Base-by-base conservation (phyloP, 1,140 invertebrate genomes). In the Trichomalopsis sarcophagae region DNA sequence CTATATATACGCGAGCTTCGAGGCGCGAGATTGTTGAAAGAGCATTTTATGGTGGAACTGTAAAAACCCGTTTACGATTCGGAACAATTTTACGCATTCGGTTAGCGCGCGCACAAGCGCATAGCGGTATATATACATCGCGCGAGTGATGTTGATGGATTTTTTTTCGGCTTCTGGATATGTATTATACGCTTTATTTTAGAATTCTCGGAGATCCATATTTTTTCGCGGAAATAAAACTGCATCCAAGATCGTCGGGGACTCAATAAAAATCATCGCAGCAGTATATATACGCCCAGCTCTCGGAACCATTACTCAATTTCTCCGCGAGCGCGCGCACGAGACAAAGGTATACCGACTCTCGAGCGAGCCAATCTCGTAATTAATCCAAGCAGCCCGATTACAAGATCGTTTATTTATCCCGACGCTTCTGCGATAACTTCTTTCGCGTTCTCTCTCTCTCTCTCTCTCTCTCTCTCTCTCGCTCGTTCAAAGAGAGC, bases 371-470 rank as follows among this genome's bases (percentile, higher is more conserved):
- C 40, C 11, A 73, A 73, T 81, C 79, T 33, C n/a, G 30, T 47
- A 71, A 50, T 81, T 73, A 73, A 73, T 81, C 68, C 23, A 0
- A n/a, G 21, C 55, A 5, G n/a, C 21, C 11, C 30, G 55, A 47
- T 81, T 81, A 81, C 23, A 69, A 30, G 71, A 75, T 13, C 71
- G 40, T 73, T 71, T 73, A 73, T 81, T 81, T 73, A 81, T 73
- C 27, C 80, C 55, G 13, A n/a, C 7, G 69, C 14, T 40, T 47
- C 4, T 1, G 1, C 44, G 80, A 73, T 81, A 81, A 50, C 80
- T 50, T 81, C 71, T 81, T 81, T 81, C 36, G 36, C 13, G n/a
- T n/a, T 40, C 36, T 40, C 36, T 62, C 27, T 27, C 27, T 27
- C 27, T 27, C 27, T 27, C 27, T 27, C 27, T 27, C 27, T 27